Evolutionary conservation across 2,888 invertebrate genomes (phyloP).

Genomic region (Drosophila quinaria): DNA sequence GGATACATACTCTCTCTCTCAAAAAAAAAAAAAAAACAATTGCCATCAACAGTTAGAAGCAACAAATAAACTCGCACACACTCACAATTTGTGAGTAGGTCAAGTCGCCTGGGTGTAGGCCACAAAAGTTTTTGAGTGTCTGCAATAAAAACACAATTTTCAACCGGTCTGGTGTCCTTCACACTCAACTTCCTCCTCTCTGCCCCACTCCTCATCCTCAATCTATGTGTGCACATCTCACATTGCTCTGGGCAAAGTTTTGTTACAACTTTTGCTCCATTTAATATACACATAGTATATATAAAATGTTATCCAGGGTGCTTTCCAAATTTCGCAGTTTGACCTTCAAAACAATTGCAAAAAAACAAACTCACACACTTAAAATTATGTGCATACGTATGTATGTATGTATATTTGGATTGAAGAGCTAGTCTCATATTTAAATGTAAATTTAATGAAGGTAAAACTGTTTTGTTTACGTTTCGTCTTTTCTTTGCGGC

Average conservation of each 20-base stretch:
- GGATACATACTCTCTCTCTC: neutral
- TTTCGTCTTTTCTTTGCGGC: conserved; percentile 58
- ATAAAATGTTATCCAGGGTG: conserved; percentile 46
- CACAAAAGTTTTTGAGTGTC: conserved; percentile 64
- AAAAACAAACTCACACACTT: conserved; percentile 31
- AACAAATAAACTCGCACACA: conserved; percentile 42
- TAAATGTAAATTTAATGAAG: conserved; percentile 76
- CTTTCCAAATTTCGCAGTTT: conserved; percentile 55
- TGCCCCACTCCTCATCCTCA: neutral
- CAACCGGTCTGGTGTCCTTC: conserved; percentile 49
- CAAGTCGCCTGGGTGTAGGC: conserved; percentile 62
- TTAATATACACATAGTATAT: conserved; percentile 60
- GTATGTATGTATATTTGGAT: neutral
- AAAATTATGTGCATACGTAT: conserved; percentile 9
- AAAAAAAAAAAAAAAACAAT: conserved; percentile 1
- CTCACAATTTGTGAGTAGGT: conserved; percentile 57
- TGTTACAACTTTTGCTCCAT: conserved; percentile 73
- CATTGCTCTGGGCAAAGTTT: conserved; percentile 54
- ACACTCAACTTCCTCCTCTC: conserved; percentile 8
- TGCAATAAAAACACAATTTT: conserved; percentile 52
- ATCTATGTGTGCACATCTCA: conserved; percentile 11
- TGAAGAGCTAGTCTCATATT: conserved; percentile 56
- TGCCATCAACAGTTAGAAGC: conserved; percentile 22
- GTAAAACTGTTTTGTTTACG: conserved; percentile 68
- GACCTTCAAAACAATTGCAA: conserved; percentile 69